Evolutionary conservation across 2,888 invertebrate species (phyloP).

Genomic region (Pollenia angustigena): DNA sequence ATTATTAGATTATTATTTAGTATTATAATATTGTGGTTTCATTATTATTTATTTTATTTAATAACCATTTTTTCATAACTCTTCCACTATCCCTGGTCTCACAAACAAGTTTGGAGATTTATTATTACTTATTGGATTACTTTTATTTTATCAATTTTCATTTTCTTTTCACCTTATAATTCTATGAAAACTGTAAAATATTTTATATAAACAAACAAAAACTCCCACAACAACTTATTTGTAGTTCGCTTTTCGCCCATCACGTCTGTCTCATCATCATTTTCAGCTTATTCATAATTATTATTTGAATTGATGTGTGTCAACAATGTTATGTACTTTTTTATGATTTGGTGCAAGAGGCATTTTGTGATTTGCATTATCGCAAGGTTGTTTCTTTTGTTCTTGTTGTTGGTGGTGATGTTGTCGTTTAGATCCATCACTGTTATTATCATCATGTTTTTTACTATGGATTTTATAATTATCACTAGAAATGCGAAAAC

Average conservation of each 20-base stretch:
- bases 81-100: slow-evolving; percentile 63
- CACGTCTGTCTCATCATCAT: neutral
- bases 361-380: slow-evolving; percentile 68
- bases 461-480: slow-evolving; percentile 76
- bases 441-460: slow-evolving; percentile 74
- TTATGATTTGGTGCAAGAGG: slow-evolving; percentile 76
- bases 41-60: slow-evolving; percentile 64
- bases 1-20: slow-evolving; percentile 64
- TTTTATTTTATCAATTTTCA: slow-evolving; percentile 40
- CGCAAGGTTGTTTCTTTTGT: slow-evolving; percentile 42
- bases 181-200: slow-evolving; percentile 35
- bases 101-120: slow-evolving; percentile 57
- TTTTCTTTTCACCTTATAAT: slow-evolving; percentile 29
- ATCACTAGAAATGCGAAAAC: slow-evolving; percentile 78
- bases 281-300: neutral
- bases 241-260: slow-evolving; percentile 12
- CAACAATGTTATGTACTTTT: slow-evolving; percentile 53
- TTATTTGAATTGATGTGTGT: neutral
- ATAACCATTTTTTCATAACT: slow-evolving; percentile 58
- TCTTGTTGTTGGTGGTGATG: slow-evolving; percentile 34
- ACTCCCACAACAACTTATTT: slow-evolving; percentile 19
- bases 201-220: slow-evolving; percentile 23
- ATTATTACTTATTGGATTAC: slow-evolving; percentile 54
- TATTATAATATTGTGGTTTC: slow-evolving; percentile 32
- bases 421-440: slow-evolving; percentile 74